Evolutionary conservation across 1,140 invertebrate genomes (phyloP).

Genomic region (Antheraea mylitta): DNA sequence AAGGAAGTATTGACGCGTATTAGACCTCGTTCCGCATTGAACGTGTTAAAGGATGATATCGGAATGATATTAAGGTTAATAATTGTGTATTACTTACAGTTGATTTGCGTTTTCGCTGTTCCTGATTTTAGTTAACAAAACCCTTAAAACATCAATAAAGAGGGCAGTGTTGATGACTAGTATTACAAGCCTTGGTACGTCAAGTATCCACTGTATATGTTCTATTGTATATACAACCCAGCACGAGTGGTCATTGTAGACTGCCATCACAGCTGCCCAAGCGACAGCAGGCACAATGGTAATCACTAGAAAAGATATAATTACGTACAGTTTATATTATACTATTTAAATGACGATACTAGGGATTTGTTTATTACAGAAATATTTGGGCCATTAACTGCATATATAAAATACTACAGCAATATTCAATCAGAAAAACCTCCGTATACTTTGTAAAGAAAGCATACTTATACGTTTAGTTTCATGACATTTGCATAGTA

Average conservation of each 20-base stretch:
- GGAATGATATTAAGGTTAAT: not conserved
- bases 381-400: too few species aligned
- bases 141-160: constrained; percentile 77
- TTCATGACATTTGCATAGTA: too few species aligned
- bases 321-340: too few species aligned
- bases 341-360: too few species aligned
- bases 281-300: constrained; percentile 69
- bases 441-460: too few species aligned
- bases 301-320: constrained; percentile 46
- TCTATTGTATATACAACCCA: constrained; percentile 77
- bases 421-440: too few species aligned
- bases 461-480: too few species aligned
- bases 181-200: constrained; percentile 76
- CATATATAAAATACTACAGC: too few species aligned
- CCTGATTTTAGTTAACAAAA: constrained; percentile 76
- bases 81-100: constrained; percentile 51
- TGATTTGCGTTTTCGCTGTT: constrained; percentile 72
- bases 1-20: too few species aligned
- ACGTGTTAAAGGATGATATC: too few species aligned
- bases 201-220: constrained; percentile 78
- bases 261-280: constrained; percentile 73
- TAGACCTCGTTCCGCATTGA: too few species aligned
- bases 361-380: too few species aligned
- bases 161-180: constrained; percentile 76
- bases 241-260: constrained; percentile 71